Evolutionary conservation across 2,797 vertebrate species (phyloP).

Genomic region (Cyclura pinguis): DNA sequence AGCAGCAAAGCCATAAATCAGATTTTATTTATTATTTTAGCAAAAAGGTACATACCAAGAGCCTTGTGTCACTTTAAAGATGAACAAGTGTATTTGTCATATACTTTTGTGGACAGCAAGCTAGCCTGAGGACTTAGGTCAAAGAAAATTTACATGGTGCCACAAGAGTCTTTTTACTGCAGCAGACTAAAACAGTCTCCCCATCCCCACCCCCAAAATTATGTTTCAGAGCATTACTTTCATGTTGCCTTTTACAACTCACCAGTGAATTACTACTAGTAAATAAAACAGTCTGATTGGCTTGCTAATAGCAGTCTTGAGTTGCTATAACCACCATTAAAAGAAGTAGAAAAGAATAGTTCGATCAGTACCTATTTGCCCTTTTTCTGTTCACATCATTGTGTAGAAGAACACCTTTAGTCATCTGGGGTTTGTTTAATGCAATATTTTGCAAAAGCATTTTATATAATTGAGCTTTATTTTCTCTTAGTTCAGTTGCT

Average conservation of each 20-base stretch:
- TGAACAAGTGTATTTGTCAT: too few species aligned
- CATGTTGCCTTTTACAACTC: neutral
- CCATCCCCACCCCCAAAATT: neutral
- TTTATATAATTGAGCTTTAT: conserved; percentile 19
- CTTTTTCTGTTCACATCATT: conserved; percentile 28
- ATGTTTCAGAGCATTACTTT: neutral
- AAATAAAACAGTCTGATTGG: conserved; percentile 1
- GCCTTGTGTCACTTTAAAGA: too few species aligned
- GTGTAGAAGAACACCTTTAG: conserved; percentile 37
- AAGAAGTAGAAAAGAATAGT: conserved; percentile 8
- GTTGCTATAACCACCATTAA: neutral
- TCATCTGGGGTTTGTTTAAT: conserved; percentile 19
- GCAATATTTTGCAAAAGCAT: neutral
- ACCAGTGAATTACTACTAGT: neutral
- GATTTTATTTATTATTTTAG: neutral
- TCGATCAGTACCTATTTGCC: neutral
- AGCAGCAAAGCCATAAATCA: neutral
- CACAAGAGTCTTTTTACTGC: too few species aligned
- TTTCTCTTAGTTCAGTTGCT: conserved; percentile 37
- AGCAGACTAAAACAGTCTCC: too few species aligned
- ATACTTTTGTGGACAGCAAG: too few species aligned
- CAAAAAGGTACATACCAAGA: too few species aligned
- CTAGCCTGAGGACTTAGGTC: too few species aligned
- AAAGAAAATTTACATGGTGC: too few species aligned
- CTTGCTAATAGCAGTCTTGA: neutral